Base-by-base conservation (phyloP, 2,113 vertebrate species). In the Tachycineta bicolor region DNA sequence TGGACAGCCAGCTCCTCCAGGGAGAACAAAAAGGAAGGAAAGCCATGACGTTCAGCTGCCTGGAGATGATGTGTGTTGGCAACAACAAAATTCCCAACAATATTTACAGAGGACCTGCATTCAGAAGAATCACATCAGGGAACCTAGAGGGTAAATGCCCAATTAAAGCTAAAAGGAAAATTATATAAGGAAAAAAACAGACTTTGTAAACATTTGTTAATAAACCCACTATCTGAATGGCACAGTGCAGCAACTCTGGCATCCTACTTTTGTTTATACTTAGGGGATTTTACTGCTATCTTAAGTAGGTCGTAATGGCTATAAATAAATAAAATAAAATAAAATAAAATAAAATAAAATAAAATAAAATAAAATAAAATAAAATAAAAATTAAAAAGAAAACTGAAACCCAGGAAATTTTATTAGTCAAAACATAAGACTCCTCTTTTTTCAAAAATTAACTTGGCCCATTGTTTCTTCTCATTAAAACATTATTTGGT, bases 301-400 rank as follows among this genome's bases (percentile, higher is more conserved):
- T 63, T 67, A 52, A 90, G 39, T 68, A 68, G 21, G 24, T 73
- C 43, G 60, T 80, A 79, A 82, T 24, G 37, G 55, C 39, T 67
- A 31, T 46, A 83, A 88, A 58, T 25, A 73, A 65, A 31, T 16
- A 5, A 23, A 21, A 24, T 28, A 37, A 37, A 56, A 28, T 24
- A 55, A 26, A 1, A 0, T 47, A 21, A 11, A 1, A 13, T 37
- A 37, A 37, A 56, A 28, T 24, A 55, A 26, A 1, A 0, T 47
- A 21, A 11, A 1, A 13, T 37, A 37, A 37, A 37, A 37, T 37
- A 37, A 37, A 37, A 37, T 37, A 37, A 37, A 56, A 28, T 24
- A 55, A 26, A 1, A 0, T 47, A 19, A 11, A 1, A 13, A 24
- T 23, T 12, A 22, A 25, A 28, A 31, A 29, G 0, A 0, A 24